These are phyloP conservation scores for Cremastinae sp. DNA, from an alignment of 2,888 invertebrate genomes.

Conservation along the genomic window DNA sequence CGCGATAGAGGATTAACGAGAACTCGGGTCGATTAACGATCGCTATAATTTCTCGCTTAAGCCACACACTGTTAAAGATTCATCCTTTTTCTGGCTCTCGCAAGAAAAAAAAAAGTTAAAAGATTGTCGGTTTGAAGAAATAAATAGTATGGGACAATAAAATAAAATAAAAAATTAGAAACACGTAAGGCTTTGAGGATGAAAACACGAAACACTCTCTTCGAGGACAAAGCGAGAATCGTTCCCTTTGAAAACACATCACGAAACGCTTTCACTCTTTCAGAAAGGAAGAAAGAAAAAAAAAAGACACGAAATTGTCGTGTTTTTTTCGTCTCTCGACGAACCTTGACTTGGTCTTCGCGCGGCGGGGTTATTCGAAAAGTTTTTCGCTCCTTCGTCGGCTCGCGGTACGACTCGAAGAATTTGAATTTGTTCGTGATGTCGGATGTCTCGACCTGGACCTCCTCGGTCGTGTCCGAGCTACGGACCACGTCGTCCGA, in stretches of 20 bases:
- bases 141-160: too few species aligned
- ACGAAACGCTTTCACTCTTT: background rate
- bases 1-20: conserved; percentile 36
- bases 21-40: conserved; percentile 43
- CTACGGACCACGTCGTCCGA: conserved; percentile 88
- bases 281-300: too few species aligned
- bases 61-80: background rate
- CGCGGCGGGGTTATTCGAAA: conserved; percentile 95
- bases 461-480: conserved; percentile 88
- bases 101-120: too few species aligned
- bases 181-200: too few species aligned
- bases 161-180: too few species aligned
- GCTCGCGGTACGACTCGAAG: conserved; percentile 93
- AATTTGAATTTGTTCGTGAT: conserved; percentile 93
- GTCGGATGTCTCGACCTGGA: conserved; percentile 90
- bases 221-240: too few species aligned
- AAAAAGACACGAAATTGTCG: background rate
- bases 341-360: conserved; percentile 87
- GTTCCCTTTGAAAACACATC: background rate
- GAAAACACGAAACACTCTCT: too few species aligned
- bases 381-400: conserved; percentile 85
- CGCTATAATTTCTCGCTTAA: conserved; percentile 33
- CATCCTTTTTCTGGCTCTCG: too few species aligned
- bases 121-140: too few species aligned
- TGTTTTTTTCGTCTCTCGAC: conserved; percentile 47